These are phyloP conservation scores for Nezara viridula DNA, from an alignment of 2,888 invertebrate species.

Conservation along the genomic window DNA sequence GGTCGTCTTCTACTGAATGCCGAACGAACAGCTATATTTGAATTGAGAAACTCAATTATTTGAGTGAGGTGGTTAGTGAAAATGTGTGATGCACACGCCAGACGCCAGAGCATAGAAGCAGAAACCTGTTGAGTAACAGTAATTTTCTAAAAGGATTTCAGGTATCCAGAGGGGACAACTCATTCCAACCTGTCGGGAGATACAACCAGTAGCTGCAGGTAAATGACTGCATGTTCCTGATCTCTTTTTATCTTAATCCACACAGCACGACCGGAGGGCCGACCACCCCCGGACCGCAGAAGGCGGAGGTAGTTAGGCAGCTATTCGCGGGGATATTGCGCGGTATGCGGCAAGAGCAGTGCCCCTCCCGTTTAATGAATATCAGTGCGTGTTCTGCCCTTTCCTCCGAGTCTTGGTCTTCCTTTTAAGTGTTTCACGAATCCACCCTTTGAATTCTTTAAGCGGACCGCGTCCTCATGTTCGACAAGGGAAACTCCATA, in stretches of 20 bases:
- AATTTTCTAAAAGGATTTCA: conserved; percentile 6
- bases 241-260: conserved; percentile 11
- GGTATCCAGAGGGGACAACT: neutral
- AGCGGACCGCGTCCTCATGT: conserved; percentile 15
- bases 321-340: conserved; percentile 21
- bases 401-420: neutral
- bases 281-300: neutral
- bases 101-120: no score
- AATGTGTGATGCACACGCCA: no score
- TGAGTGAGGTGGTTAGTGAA: no score
- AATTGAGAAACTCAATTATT: no score
- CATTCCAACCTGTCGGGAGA: neutral
- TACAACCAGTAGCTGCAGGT: neutral
- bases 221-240: conserved; percentile 24
- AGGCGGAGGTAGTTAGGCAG: neutral
- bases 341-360: conserved; percentile 7
- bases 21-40: no score
- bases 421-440: conserved; percentile 56
- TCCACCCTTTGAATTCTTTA: conserved; percentile 51
- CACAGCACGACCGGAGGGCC: neutral
- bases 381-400: conserved; percentile 56
- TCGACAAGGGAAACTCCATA: conserved; percentile 24
- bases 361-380: conserved; percentile 52
- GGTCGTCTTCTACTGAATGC: no score
- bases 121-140: no score